Evolutionary conservation across 2,888 invertebrate genomes (phyloP), one percentile per base, ranked within the genome.

Genomic region (Erebia ligea): DNA sequence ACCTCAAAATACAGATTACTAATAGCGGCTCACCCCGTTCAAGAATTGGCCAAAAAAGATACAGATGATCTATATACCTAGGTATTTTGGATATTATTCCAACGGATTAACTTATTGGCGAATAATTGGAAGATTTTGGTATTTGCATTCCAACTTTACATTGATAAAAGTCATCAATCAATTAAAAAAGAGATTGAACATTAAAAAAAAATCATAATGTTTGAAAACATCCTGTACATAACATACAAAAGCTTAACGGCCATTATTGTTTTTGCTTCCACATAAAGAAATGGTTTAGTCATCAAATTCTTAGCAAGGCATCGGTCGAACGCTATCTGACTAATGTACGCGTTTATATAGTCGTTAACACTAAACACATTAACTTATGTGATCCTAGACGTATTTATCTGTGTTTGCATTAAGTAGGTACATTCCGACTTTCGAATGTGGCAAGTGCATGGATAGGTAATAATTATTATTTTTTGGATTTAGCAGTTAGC

Each of bases 231-330:
- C 15, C 50, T 45, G 52, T 17, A 52, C n/a, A n/a, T n/a, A 6
- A 8, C 34, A 34, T 0, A 11, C 15, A 19, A 48, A 62, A 21
- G 1, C 5, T 9, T 17, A 15, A 15, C 11, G 34, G 34, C 15
- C 50, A 57, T 64, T 40, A 6, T 52, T 58, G 57, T 58, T 54
- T 64, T 56, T n/a, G 6, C 72, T 76, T 76, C 74, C 73, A 73
- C 72, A 74, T 75, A 75, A 78, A 78, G 74, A 79, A 79, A 78
- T 73, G 68, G 62, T 74, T 79, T 79, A 79, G 75, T 81, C 79
- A 79, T 73, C 45, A 67, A 65, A 15, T 59, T 73, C 52, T 56
- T 71, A 64, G 71, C 73, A 67, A 19, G 25, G 63, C 50, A 25
- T 67, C 57, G 61, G 69, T 68, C 66, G 72, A 62, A 65, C 68